A percentile compares a stretch with the other conserved stretches of the same genome.
Conservation (phyloP, 2,888 invertebrate genomes). For the Chironomus riparius region DNA sequence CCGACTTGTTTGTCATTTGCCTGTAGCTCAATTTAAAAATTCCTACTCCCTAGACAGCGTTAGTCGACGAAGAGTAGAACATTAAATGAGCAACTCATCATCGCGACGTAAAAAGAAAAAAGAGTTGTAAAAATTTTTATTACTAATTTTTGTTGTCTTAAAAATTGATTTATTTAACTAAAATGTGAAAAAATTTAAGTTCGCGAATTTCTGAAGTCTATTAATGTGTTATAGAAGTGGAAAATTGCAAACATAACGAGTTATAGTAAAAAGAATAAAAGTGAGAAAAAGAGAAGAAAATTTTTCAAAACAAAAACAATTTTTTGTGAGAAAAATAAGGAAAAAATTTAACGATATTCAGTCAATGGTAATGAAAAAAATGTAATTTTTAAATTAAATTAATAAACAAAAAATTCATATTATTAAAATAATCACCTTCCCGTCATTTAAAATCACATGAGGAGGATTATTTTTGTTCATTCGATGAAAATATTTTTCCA, state of each 20-base stretch:
- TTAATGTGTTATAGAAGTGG: neutral
- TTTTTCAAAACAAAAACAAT: neutral
- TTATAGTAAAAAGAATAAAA: neutral
- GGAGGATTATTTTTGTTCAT: no score
- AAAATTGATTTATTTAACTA: neutral
- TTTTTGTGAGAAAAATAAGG: neutral
- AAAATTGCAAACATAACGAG: neutral
- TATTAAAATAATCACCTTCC: no score
- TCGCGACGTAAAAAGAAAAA: neutral
- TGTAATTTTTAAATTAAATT: no score
- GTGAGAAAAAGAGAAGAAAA: neutral
- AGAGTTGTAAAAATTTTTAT: neutral
- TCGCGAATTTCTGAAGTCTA: neutral
- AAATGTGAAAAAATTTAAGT: neutral
- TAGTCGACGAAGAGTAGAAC: neutral
- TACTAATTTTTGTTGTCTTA: neutral
- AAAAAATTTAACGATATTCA: neutral
- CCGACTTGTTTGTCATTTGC: no score
- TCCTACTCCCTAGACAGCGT: no score
- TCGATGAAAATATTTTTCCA: neutral
- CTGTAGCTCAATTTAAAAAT: no score
- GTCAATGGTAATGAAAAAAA: no score
- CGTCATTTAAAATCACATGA: no score
- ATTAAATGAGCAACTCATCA: neutral
- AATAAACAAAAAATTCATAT: no score